These are phyloP conservation scores for Epicauta chinensis DNA, from an alignment of 1,140 invertebrate species.

Conservation along the genomic window DNA sequence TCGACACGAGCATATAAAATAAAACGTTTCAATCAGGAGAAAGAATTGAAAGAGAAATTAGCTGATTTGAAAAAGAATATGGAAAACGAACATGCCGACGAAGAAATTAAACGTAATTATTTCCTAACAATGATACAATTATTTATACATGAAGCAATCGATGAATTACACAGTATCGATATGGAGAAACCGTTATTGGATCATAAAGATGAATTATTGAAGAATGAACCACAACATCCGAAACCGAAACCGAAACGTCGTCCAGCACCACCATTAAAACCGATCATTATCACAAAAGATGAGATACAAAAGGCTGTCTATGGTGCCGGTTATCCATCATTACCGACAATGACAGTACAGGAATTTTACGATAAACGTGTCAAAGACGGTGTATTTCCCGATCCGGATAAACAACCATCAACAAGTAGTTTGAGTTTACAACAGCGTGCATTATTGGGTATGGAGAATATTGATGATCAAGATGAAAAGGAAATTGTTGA, in stretches of 20 bases:
- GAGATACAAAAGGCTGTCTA: conserved; percentile 87
- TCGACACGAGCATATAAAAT: conserved; percentile 66
- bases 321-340: conserved; percentile 89
- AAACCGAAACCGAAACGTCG: conserved; percentile 39
- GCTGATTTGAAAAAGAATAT: conserved; percentile 56
- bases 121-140: conserved; percentile 71
- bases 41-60: conserved; percentile 69
- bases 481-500: conserved; percentile 41
- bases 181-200: conserved; percentile 67
- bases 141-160: conserved; percentile 66
- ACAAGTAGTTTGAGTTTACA: conserved; percentile 33
- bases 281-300: conserved; percentile 90
- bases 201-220: conserved; percentile 56
- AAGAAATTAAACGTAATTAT: conserved; percentile 76
- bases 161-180: conserved; percentile 69
- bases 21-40: conserved; percentile 68
- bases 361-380: conserved; percentile 93
- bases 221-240: conserved; percentile 19
- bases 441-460: conserved; percentile 36
- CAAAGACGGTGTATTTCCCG: conserved; percentile 59
- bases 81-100: conserved; percentile 61
- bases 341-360: conserved; percentile 87
- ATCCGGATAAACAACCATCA: conserved; percentile 31
- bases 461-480: conserved; percentile 46
- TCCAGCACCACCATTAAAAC: conserved; percentile 51